Evolutionary conservation across 2,113 vertebrate species (phyloP).

Genomic region (Chaetura pelagica): DNA sequence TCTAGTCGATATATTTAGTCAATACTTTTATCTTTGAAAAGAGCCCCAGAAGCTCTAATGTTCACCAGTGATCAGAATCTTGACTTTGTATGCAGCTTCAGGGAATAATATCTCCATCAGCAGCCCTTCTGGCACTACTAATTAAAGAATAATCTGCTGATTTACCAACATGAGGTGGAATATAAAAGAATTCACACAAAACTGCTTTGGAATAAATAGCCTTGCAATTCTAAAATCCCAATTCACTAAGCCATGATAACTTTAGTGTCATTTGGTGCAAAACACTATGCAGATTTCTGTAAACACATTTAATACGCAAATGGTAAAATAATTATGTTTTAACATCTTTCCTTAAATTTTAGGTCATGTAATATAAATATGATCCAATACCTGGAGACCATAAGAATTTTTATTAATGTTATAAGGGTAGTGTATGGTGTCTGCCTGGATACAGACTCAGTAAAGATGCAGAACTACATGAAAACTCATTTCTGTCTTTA

Average conservation of each 20-base stretch:
- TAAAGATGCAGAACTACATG: not conserved
- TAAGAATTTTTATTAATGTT: not conserved
- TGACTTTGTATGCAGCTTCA: not conserved
- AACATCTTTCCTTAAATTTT: conserved; percentile 13
- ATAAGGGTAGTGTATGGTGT: not conserved
- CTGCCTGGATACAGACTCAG: not conserved
- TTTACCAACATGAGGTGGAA: conserved; percentile 6
- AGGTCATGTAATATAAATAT: not conserved
- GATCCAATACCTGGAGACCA: not conserved
- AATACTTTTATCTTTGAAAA: conserved; percentile 33
- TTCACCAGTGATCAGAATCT: conserved; percentile 10
- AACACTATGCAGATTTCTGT: conserved; percentile 26
- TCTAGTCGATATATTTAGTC: not conserved
- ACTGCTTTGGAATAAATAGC: conserved; percentile 61
- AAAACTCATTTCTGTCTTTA: not conserved
- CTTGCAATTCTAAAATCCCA: conserved; percentile 59
- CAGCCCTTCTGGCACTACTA: conserved; percentile 23
- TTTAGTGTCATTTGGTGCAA: conserved; percentile 63
- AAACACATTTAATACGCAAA: conserved; percentile 35
- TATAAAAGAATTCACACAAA: conserved; percentile 18
- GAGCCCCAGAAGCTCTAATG: not conserved
- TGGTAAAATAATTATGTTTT: not conserved
- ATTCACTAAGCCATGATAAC: conserved; percentile 25
- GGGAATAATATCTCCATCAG: conserved; percentile 20
- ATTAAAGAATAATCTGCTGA: conserved; percentile 41